Evolutionary conservation across 2,113 vertebrate species (phyloP).

Genomic region (Eurystomus gularis): DNA sequence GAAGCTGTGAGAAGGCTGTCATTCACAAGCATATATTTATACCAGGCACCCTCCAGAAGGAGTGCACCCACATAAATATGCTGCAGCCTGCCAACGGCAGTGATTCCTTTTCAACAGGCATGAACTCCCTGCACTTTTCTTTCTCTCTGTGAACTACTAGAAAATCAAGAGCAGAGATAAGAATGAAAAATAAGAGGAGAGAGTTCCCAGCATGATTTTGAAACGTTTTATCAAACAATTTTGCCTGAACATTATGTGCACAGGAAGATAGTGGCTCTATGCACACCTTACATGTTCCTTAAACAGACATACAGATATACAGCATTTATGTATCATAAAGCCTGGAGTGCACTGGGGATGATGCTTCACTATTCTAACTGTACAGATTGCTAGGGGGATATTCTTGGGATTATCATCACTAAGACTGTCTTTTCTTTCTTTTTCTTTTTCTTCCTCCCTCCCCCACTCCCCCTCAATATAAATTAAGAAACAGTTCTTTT

Average conservation of each 20-base stretch:
- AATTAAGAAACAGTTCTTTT: neutral
- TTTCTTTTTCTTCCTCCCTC: neutral
- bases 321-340: neutral
- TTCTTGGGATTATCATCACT: neutral
- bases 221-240: neutral
- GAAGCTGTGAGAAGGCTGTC: neutral
- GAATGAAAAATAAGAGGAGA: neutral
- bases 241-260: neutral
- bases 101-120: neutral
- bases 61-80: neutral
- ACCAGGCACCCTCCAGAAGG: neutral
- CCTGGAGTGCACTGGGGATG: neutral
- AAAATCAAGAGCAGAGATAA: neutral
- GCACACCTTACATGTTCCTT: neutral
- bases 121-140: neutral
- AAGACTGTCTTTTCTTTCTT: fast-evolving
- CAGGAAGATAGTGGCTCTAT: neutral
- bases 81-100: neutral
- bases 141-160: neutral
- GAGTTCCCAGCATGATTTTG: neutral
- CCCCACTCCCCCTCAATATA: fast-evolving
- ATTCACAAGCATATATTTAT: neutral
- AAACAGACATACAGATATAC: neutral
- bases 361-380: neutral
- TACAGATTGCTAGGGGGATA: neutral